Conservation (phyloP, 2,888 invertebrate species). For the Tinea pellionella region DNA sequence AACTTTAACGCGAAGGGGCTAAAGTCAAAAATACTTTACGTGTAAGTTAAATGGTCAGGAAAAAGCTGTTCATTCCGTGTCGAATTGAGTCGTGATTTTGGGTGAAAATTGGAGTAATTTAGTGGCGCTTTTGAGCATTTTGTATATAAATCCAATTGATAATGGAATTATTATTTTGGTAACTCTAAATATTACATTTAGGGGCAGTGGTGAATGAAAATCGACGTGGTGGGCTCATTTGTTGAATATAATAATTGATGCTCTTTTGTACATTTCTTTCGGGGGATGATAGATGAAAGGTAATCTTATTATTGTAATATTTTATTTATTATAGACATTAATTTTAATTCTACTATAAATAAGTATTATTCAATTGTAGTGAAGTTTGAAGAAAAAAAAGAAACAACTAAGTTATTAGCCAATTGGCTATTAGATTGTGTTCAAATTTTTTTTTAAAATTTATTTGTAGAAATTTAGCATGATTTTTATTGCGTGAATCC, state of each 20-base stretch:
- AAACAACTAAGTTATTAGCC: too few species aligned
- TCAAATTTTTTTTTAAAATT: too few species aligned
- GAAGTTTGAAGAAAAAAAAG: too few species aligned
- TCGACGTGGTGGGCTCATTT: constrained; percentile 29
- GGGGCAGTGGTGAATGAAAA: constrained; percentile 39
- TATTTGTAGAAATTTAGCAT: too few species aligned
- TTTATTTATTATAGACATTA: too few species aligned
- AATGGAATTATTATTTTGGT: constrained; percentile 40
- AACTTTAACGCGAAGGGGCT: neutral
- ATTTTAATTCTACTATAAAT: too few species aligned
- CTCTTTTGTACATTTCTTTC: neutral
- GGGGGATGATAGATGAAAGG: neutral
- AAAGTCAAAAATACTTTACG: neutral
- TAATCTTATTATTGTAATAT: too few species aligned
- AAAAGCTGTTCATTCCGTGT: constrained; percentile 36
- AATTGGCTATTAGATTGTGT: too few species aligned
- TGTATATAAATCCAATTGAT: constrained; percentile 35
- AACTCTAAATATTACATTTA: constrained; percentile 19
- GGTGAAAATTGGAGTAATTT: constrained; percentile 61
- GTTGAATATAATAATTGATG: neutral
- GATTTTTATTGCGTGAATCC: too few species aligned
- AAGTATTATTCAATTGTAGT: too few species aligned
- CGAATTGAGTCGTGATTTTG: constrained; percentile 49
- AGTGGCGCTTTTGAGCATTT: constrained; percentile 47
- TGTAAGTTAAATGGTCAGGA: neutral